Evolutionary conservation across 2,797 vertebrate genomes (phyloP).

Genomic region (Macropus fuliginosus): DNA sequence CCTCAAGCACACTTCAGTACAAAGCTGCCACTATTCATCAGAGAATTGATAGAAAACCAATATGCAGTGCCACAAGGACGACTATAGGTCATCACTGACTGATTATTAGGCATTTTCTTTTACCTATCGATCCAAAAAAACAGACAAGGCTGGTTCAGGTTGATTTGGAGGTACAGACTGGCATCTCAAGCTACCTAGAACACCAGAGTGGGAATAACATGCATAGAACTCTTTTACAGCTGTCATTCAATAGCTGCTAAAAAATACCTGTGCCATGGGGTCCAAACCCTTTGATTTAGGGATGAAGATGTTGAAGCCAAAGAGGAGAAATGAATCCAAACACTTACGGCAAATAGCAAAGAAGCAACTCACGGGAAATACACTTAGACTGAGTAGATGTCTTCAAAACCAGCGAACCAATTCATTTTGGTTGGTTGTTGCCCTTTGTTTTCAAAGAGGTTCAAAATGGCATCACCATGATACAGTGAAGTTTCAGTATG

Average conservation of each 20-base stretch:
- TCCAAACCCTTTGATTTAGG: background rate
- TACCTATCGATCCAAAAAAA: background rate
- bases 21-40: background rate
- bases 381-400: background rate
- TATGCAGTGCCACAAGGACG: background rate
- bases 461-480: too few relatives aligned
- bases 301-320: background rate
- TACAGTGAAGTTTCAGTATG: too few relatives aligned
- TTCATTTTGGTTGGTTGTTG: background rate
- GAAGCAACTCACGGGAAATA: background rate
- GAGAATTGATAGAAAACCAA: background rate
- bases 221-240: background rate
- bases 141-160: background rate
- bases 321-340: background rate
- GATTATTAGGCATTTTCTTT: rapidly evolving
- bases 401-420: background rate
- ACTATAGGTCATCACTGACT: background rate
- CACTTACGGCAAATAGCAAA: background rate
- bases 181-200: background rate
- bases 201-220: rapidly evolving
- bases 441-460: too few relatives aligned
- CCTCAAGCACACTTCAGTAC: background rate
- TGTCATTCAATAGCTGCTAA: background rate
- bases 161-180: background rate
- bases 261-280: background rate